phyloP scores from a whole-genome alignment of 64 coral and sea anemone genomes.

The Dendrophyllia cribrosa region DNA sequence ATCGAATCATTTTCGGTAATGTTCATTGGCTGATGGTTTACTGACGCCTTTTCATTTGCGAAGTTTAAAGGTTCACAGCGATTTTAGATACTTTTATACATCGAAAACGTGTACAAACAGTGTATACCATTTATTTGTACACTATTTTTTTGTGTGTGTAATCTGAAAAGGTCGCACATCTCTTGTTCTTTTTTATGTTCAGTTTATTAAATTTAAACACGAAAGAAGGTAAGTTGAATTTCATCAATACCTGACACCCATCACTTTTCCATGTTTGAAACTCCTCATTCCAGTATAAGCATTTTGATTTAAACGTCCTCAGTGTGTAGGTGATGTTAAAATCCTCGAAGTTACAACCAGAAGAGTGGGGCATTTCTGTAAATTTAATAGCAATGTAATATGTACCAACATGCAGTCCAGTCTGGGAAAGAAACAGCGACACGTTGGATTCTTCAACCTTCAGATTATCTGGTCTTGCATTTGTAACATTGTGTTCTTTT shows the following conservation, averaged over 20 bases:
- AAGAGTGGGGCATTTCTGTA: neutral
- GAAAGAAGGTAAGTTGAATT: too few relatives aligned
- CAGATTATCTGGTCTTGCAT: neutral
- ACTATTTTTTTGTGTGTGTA: too few relatives aligned
- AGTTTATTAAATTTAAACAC: too few relatives aligned
- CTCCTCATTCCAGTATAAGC: slow-evolving; percentile 74
- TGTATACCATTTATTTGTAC: too few relatives aligned
- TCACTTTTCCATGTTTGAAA: slow-evolving; percentile 73
- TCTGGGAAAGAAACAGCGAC: slow-evolving; percentile 1
- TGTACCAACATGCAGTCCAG: neutral
- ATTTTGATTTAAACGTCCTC: slow-evolving; percentile 60
- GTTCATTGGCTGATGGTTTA: too few relatives aligned
- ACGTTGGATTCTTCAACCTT: neutral
- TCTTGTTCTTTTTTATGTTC: too few relatives aligned
- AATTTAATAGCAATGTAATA: slow-evolving; percentile 27
- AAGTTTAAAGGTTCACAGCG: too few relatives aligned
- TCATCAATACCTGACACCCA: slow-evolving; percentile 54
- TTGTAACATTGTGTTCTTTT: neutral
- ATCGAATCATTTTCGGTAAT: too few relatives aligned
- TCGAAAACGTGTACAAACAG: too few relatives aligned
- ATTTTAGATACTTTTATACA: too few relatives aligned
- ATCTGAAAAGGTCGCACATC: too few relatives aligned
- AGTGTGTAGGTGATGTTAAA: slow-evolving; percentile 27
- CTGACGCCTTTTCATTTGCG: too few relatives aligned
- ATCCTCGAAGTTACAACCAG: neutral